Conservation (phyloP, 1,140 invertebrate species). For the Lycorma delicatula region DNA sequence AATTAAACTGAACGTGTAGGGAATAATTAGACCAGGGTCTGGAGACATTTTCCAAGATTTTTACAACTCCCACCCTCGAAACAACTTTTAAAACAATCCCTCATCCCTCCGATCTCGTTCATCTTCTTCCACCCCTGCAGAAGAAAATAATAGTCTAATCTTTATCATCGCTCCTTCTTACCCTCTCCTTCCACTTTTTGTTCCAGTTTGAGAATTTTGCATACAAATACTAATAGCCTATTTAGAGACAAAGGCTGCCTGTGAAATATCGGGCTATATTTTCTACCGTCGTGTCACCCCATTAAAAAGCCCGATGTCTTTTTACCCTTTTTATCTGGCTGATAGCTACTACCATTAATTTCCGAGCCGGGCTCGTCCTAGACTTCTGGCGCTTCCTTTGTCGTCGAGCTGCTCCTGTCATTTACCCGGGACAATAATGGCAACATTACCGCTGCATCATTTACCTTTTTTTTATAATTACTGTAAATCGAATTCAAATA, state of each 20-base stretch:
- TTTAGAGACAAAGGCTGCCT: constrained; percentile 13
- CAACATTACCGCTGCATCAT: too few relatives aligned
- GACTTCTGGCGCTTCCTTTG: not conserved
- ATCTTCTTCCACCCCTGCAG: constrained; percentile 11
- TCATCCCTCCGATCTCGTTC: constrained; percentile 10
- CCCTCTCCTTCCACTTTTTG: constrained; percentile 1
- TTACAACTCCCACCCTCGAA: constrained; percentile 14
- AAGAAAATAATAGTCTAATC: constrained; percentile 20
- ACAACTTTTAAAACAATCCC: constrained; percentile 22
- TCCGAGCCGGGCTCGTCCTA: not conserved
- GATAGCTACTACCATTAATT: constrained; percentile 1
- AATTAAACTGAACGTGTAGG: constrained; percentile 19
- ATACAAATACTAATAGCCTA: constrained; percentile 22
- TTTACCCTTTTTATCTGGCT: not conserved
- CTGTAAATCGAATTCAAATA: too few relatives aligned
- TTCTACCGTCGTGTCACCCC: not conserved
- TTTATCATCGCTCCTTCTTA: constrained; percentile 15
- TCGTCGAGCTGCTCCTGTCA: too few relatives aligned
- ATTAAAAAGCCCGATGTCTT: not conserved
- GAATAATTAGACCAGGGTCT: constrained; percentile 13
- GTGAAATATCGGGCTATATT: constrained; percentile 16
- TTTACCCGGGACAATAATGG: too few relatives aligned
- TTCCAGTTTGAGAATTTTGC: constrained; percentile 19
- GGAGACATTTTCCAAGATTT: constrained; percentile 21
- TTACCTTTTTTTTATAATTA: too few relatives aligned